Conservation (phyloP, 2,888 invertebrate species). For the Plusia festucae region DNA sequence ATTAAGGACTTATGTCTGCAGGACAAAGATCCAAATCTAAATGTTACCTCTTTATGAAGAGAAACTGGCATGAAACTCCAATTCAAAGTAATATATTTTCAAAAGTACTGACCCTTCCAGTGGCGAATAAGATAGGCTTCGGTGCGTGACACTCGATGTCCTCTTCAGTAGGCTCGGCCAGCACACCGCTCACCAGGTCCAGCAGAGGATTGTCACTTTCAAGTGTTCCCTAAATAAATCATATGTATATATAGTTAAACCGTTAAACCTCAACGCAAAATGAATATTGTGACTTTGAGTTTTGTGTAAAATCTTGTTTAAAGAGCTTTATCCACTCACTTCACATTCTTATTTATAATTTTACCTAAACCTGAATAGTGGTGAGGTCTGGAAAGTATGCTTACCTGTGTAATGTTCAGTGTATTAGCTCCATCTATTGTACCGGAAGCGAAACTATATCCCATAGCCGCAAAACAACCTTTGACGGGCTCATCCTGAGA, state of each 20-base stretch:
- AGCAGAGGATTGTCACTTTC: conserved; percentile 90
- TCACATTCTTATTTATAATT: no score
- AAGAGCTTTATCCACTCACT: no score
- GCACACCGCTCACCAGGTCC: conserved; percentile 90
- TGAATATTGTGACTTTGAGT: no score
- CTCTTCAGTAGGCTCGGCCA: conserved; percentile 90
- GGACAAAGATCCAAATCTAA: no score
- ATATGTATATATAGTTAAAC: background rate
- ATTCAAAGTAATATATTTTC: background rate
- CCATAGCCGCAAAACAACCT: conserved; percentile 94
- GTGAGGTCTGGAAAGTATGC: background rate
- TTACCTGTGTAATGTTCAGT: conserved; percentile 91
- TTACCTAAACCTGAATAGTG: no score
- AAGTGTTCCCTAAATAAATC: conserved; percentile 88
- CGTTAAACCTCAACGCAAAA: background rate
- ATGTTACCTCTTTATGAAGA: no score
- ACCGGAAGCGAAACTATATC: conserved; percentile 96
- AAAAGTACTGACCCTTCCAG: conserved; percentile 91
- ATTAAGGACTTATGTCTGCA: no score
- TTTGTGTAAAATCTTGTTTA: no score
- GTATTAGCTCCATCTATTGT: conserved; percentile 94
- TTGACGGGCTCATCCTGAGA: conserved; percentile 84
- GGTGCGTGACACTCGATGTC: conserved; percentile 92
- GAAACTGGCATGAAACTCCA: no score
- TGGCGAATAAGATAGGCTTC: conserved; percentile 95